Evolutionary conservation across 2,888 invertebrate species (phyloP).

Genomic region (Lochmaea crataegi): DNA sequence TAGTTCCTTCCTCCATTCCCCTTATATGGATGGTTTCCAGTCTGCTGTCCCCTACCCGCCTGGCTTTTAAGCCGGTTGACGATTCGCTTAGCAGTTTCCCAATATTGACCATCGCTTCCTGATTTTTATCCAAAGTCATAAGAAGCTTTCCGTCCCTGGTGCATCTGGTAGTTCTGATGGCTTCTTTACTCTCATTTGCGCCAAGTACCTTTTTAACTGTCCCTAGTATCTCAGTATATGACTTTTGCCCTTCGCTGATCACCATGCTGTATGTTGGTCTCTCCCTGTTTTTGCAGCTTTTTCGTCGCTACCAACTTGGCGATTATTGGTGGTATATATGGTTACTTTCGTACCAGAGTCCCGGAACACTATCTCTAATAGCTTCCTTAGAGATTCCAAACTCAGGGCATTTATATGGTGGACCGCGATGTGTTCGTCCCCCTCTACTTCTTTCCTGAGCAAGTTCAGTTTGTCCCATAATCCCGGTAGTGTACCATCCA

Average conservation of each 20-base stretch:
- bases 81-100: not conserved
- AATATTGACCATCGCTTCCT: not conserved
- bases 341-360: not conserved
- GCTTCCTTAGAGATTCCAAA: not conserved
- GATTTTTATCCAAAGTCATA: constrained; percentile 16
- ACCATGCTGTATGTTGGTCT: constrained; percentile 8
- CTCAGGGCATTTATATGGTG: constrained; percentile 8
- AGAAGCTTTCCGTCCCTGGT: constrained; percentile 26
- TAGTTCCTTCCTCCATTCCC: constrained; percentile 10
- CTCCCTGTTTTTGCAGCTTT: not conserved
- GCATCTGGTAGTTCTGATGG: not conserved
- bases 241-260: constrained; percentile 12
- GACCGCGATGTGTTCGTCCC: not conserved
- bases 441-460: constrained; percentile 7
- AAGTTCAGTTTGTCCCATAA: constrained; percentile 8
- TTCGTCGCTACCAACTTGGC: not conserved
- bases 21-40: not conserved
- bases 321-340: constrained; percentile 19
- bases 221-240: constrained; percentile 17
- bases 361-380: constrained; percentile 6
- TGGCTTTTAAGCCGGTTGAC: not conserved
- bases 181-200: not conserved
- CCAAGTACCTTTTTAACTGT: constrained; percentile 17
- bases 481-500: constrained; percentile 4
- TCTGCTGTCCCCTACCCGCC: not conserved